phyloP scores from a whole-genome alignment of 2,888 invertebrate species.

The Melinopterus prodromus region DNA sequence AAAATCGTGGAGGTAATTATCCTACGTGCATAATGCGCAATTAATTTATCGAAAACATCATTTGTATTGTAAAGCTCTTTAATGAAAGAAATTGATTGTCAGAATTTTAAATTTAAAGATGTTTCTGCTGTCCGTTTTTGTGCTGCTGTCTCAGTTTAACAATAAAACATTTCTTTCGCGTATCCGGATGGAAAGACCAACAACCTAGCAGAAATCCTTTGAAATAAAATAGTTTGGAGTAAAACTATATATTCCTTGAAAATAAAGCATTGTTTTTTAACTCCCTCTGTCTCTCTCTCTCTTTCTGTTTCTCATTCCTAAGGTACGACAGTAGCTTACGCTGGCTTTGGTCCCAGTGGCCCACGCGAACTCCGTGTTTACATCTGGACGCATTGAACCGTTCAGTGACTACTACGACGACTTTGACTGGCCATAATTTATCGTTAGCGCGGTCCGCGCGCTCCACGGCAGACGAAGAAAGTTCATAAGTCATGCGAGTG shows the following conservation, averaged over 20 bases:
- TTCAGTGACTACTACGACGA: background rate
- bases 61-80: no score
- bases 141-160: no score
- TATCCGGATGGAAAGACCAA: no score
- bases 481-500: slow-evolving; percentile 40
- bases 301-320: background rate
- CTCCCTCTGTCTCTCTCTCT: no score
- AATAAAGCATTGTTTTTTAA: no score
- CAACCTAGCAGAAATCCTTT: no score
- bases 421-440: background rate
- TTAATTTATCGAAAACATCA: background rate
- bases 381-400: background rate
- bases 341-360: background rate
- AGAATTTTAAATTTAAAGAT: no score
- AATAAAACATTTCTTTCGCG: no score
- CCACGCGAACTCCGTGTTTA: background rate
- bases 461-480: slow-evolving; percentile 34
- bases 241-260: no score
- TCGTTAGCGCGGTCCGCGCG: background rate
- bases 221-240: no score
- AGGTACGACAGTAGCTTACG: background rate
- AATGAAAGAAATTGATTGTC: no score
- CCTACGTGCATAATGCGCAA: background rate
- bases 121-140: no score
- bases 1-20: background rate